Evolutionary conservation across 37 sponge, comb jelly and placozoan genomes (phyloP), one percentile per base, ranked within the genome.

Genomic region (Aplysina aerophoba): DNA sequence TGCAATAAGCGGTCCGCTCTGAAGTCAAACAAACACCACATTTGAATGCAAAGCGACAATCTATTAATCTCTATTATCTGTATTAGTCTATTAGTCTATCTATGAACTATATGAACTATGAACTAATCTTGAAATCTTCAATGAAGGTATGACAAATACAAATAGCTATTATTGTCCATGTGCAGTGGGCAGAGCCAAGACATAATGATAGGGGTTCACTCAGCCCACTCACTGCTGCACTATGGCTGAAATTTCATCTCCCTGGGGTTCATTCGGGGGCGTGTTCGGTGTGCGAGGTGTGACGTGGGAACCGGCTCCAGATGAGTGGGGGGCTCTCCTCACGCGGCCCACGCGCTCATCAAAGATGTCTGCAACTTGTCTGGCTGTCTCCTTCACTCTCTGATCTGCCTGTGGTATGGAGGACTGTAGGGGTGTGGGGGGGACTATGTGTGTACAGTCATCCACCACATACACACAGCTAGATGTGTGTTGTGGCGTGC

Each of bases 151-250:
- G 81, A 15, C 0, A 57, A 0, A 2, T n/a, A 55, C 20, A 16
- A 25, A 54, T 28, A 11, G 25, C 27, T n/a, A 0, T 31, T n/a
- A 17, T 3, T 59, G 58, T 59, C 11, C 0, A 81, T 25, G 19
- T 6, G 24, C 6, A 0, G 31, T n/a, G 59, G 34, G 21, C 31
- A 62, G 61, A 39, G 35, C 36, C 20, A 28, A 33, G 20, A 1
- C 62, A 81, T 81, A 30, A 84, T 31, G 39, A 56, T 21, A 38
- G 39, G 55, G n/a, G 59, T 79, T 55, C 50, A 44, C 50, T 44
- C 50, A 8, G 8, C 50, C 25, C 11, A 69, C 71, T 69, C 34
- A 69, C 71, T 31, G 71, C 11, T 69, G 71, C 34, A 69, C 15
- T 16, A 69, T 69, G 71, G 28, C 34, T 4, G 33, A 5, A 5